Evolutionary conservation across 1,140 invertebrate species (phyloP).

Genomic region (Sesamia nonagrioides): DNA sequence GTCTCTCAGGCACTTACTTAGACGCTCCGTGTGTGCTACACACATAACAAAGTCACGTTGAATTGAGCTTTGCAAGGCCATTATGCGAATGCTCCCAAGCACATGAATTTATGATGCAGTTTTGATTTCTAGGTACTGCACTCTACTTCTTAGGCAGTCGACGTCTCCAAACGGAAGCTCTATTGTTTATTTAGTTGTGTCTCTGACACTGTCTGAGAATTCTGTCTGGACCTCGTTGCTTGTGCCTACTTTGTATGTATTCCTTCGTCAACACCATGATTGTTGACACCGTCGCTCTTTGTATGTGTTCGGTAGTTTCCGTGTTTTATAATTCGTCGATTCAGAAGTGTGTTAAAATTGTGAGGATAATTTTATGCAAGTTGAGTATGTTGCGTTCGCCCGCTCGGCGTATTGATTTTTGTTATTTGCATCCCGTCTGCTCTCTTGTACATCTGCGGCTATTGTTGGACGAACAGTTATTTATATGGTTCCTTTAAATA

Average conservation of each 20-base stretch:
- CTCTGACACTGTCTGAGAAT: conserved; percentile 72
- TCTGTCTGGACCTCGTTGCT: conserved; percentile 60
- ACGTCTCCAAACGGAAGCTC: conserved; percentile 77
- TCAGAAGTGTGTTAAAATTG: conserved; percentile 67
- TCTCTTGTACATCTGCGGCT: conserved; percentile 78
- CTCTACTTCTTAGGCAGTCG: conserved; percentile 73
- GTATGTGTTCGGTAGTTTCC: background rate
- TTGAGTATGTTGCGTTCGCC: conserved; percentile 73
- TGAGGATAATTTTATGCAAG: conserved; percentile 81
- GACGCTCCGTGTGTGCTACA: conserved; percentile 54
- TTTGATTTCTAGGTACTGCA: conserved; percentile 57
- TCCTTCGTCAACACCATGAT: background rate
- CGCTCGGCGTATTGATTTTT: conserved; percentile 83
- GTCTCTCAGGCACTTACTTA: conserved; percentile 79
- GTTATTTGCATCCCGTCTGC: conserved; percentile 86
- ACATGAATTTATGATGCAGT: conserved; percentile 45
- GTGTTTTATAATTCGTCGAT: conserved; percentile 28
- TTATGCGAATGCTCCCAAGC: conserved; percentile 24
- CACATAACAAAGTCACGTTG: conserved; percentile 38
- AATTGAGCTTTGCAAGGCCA: conserved; percentile 35
- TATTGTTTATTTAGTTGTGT: conserved; percentile 74
- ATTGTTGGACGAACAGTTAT: conserved; percentile 80
- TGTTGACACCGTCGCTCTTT: background rate
- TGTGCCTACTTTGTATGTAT: conserved; percentile 19
- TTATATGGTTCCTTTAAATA: conserved; percentile 71